phyloP scores from a whole-genome alignment of 2,113 vertebrate genomes.

The Amblyopsis rosae region DNA sequence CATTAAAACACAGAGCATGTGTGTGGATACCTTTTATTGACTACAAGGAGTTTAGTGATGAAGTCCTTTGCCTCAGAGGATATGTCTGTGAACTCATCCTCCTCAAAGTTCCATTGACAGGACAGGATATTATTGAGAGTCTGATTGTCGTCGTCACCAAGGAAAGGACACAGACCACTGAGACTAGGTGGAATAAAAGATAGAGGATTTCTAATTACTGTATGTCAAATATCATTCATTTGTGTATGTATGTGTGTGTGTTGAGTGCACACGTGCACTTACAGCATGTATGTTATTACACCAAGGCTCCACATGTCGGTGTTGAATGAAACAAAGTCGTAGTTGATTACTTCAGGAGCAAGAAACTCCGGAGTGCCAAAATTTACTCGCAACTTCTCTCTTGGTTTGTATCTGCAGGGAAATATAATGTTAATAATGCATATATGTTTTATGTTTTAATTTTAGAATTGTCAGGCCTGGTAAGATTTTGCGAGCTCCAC shows the following conservation, averaged over 20 bases:
- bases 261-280: slow-evolving; percentile 64
- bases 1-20: background rate
- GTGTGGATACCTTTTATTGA: slow-evolving; percentile 86
- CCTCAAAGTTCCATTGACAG: slow-evolving; percentile 92
- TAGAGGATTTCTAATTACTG: background rate
- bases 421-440: background rate
- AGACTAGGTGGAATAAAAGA: slow-evolving; percentile 74
- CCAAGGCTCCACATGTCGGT: slow-evolving; percentile 99
- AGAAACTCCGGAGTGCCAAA: slow-evolving; percentile 98
- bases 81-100: slow-evolving; percentile 85
- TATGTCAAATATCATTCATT: background rate
- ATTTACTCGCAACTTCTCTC: slow-evolving; percentile 92
- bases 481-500: too few relatives aligned
- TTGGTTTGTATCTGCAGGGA: slow-evolving; percentile 86
- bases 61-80: slow-evolving; percentile 93
- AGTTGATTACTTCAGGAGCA: slow-evolving; percentile 94
- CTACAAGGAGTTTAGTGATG: slow-evolving; percentile 88
- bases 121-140: slow-evolving; percentile 94
- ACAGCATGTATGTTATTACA: slow-evolving; percentile 97
- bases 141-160: slow-evolving; percentile 89
- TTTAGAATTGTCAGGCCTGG: background rate
- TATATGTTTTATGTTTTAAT: too few relatives aligned
- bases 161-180: slow-evolving; percentile 94
- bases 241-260: background rate
- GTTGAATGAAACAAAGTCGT: slow-evolving; percentile 94